Evolutionary conservation across 2,113 vertebrate species (phyloP).

Genomic region (Fulica atra): DNA sequence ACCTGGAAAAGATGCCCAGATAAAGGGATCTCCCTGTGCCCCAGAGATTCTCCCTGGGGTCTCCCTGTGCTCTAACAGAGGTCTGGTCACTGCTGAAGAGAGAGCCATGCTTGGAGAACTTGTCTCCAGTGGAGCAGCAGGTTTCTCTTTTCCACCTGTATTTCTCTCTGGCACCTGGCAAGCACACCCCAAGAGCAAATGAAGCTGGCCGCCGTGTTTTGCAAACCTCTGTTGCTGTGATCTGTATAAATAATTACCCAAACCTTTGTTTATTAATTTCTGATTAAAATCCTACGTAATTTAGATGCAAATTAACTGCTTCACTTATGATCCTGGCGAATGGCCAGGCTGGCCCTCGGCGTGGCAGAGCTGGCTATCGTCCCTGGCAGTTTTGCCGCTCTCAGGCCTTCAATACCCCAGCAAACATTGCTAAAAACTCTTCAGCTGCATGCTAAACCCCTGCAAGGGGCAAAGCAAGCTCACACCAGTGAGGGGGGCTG

Average conservation of each 20-base stretch:
- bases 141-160: neutral
- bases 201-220: neutral
- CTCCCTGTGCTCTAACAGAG: fast-evolving
- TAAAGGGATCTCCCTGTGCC: neutral
- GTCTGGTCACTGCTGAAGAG: neutral
- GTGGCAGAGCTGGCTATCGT: neutral
- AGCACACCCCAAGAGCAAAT: neutral
- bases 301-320: slow-evolving; percentile 18
- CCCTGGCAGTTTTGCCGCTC: neutral
- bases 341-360: neutral
- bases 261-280: slow-evolving; percentile 24
- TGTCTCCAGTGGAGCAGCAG: fast-evolving
- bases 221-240: neutral
- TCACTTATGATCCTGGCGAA: neutral
- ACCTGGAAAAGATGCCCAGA: neutral
- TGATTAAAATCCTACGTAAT: slow-evolving; percentile 30
- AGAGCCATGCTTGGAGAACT: fast-evolving
- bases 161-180: neutral
- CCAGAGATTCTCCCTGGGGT: neutral
- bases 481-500: fast-evolving
- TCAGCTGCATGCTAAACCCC: neutral
- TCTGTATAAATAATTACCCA: neutral
- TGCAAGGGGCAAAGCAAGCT: neutral
- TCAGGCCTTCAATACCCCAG: fast-evolving
- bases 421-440: neutral